Evolutionary conservation across 2,113 vertebrate genomes (phyloP).

Genomic region (Glaucidium brasilianum): DNA sequence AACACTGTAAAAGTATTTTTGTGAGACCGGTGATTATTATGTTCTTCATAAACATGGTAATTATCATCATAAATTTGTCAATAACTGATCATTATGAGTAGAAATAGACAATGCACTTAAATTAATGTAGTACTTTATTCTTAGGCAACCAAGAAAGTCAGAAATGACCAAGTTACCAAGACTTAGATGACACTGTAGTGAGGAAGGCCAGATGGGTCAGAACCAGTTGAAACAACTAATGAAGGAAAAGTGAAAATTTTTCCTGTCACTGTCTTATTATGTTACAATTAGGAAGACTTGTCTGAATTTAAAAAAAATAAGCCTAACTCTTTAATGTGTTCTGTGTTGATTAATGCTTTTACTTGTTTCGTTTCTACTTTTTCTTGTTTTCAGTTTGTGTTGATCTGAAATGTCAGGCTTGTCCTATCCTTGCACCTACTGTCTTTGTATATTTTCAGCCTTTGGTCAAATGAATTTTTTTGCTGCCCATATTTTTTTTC

Average conservation of each 20-base stretch:
- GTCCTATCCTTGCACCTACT: background rate
- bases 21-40: background rate
- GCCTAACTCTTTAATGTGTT: background rate
- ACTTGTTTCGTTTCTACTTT: background rate
- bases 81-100: background rate
- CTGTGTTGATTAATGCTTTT: background rate
- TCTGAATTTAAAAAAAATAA: background rate
- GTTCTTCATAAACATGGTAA: background rate
- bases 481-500: background rate
- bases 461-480: background rate
- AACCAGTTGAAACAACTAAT: background rate
- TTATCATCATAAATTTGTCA: background rate
- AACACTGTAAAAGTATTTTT: background rate
- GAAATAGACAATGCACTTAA: background rate
- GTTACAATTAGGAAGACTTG: background rate
- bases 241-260: background rate
- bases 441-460: background rate
- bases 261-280: background rate
- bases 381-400: background rate
- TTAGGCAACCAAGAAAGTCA: background rate
- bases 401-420: background rate
- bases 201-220: background rate
- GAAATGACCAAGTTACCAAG: background rate
- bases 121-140: conserved; percentile 6
- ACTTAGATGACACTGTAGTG: background rate